These are phyloP conservation scores for Halesus radiatus DNA, from an alignment of 1,140 invertebrate genomes.

Conservation along the genomic window DNA sequence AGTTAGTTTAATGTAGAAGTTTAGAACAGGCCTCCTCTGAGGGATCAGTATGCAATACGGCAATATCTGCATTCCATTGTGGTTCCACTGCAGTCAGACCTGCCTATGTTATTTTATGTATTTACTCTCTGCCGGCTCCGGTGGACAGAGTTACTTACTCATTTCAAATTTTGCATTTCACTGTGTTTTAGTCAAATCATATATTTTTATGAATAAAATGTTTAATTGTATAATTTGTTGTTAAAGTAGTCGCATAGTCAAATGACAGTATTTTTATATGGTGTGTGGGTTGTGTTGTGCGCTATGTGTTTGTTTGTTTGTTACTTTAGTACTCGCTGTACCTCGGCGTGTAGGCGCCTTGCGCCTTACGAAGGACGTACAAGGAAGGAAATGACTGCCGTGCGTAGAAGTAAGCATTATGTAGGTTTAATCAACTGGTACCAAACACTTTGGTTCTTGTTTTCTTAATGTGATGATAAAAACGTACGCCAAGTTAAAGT, in stretches of 20 bases:
- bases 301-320: constrained; percentile 48
- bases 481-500: constrained; percentile 62
- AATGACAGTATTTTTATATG: constrained; percentile 73
- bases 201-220: constrained; percentile 55
- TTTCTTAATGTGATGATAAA: constrained; percentile 66
- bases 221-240: constrained; percentile 54
- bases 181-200: constrained; percentile 56
- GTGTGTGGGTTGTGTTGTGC: constrained; percentile 65
- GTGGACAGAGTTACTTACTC: constrained; percentile 39
- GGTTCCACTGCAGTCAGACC: constrained; percentile 5
- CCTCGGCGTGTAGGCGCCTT: constrained; percentile 34
- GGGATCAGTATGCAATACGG: constrained; percentile 29
- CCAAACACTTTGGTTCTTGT: constrained; percentile 53
- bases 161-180: constrained; percentile 58
- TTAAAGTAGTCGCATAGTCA: constrained; percentile 66
- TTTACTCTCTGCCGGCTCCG: constrained; percentile 2
- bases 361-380: constrained; percentile 45
- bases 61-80: constrained; percentile 50
- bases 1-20: constrained; percentile 44
- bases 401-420: constrained; percentile 68
- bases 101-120: constrained; percentile 37
- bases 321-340: constrained; percentile 49
- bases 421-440: constrained; percentile 67
- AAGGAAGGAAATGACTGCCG: constrained; percentile 24
- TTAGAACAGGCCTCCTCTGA: constrained; percentile 7